Evolutionary conservation across 1,140 invertebrate species (phyloP), one percentile per base, ranked within the genome.

Genomic region (Lasioglossum baleicum): DNA sequence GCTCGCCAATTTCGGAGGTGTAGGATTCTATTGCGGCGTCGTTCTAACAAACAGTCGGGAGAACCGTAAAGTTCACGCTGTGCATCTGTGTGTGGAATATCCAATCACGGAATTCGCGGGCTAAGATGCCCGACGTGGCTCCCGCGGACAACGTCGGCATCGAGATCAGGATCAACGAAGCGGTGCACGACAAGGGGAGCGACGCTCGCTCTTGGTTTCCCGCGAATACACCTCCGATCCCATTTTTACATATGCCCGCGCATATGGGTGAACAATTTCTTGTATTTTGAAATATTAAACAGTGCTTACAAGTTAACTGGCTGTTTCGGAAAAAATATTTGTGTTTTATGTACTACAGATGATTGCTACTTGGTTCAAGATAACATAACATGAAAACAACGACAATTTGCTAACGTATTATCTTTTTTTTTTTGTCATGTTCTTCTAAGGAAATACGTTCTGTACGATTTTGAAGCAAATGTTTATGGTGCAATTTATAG

Each of bases 111-210:
- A 80, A 79, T 76, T 72, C 80, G 63, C 65, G 69, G 78, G 78
- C 75, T 87, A 84, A 89, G 64, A 89, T 89, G 88, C 86, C 80
- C 84, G 77, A 82, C 85, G 82, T 87, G 87, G 68, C 71, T 85
- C 61, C 42, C 66, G 60, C 26, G 53, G 82, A 66, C 66, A 77
- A 78, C 78, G 69, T 87, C 84, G 82, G 69, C 84, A 85, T 80
- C 77, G 71, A 80, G 61, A 44, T 40, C 75, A 71, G 53, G 66
- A 75, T 73, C 74, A 73, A 68, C 74, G 74, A 56, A 73, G 71
- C 58, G 75, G 48, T 61, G 67, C 48, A 40, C 35, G 70, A 70
- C 48, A 42, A 69, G 58, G 53, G 48, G 67, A 70, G 26, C 81
- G 75, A 86, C 79, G 66, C 69, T 80, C 56, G 58, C 58, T 58